These are phyloP conservation scores for Notodonta dromedarius DNA, from an alignment of 2,888 invertebrate genomes.

Conservation along the genomic window DNA sequence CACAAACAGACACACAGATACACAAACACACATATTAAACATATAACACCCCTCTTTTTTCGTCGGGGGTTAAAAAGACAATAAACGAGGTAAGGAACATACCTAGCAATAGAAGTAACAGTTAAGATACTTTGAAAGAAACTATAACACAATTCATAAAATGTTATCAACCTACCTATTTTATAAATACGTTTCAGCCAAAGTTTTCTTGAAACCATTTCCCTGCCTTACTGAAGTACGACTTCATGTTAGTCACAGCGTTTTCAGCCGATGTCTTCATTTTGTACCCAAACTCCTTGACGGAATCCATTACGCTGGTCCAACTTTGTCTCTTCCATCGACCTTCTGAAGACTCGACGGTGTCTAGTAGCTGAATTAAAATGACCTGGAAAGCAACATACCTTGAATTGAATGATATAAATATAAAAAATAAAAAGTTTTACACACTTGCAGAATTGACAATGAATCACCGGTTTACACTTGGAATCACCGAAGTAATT, in stretches of 20 bases:
- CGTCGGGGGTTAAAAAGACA: too few relatives aligned
- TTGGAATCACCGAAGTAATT: neutral
- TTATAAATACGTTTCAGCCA: neutral
- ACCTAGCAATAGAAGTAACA: neutral
- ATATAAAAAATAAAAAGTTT: neutral
- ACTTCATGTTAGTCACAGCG: conserved; percentile 27
- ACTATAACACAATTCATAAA: neutral
- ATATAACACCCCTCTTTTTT: too few relatives aligned
- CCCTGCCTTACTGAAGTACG: conserved; percentile 22
- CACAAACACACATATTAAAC: too few relatives aligned
- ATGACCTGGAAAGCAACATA: conserved; percentile 26
- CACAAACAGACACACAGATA: too few relatives aligned
- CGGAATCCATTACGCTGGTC: conserved; percentile 23
- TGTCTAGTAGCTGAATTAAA: conserved; percentile 26
- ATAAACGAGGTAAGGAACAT: too few relatives aligned
- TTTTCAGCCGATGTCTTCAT: conserved; percentile 21
- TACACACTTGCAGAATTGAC: neutral
- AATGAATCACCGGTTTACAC: neutral
- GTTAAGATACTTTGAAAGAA: neutral
- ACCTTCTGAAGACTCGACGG: conserved; percentile 20
- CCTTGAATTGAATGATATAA: neutral
- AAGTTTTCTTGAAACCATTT: conserved; percentile 32
- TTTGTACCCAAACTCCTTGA: conserved; percentile 31
- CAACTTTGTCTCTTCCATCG: conserved; percentile 28
- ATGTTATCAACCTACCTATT: neutral